phyloP scores from a whole-genome alignment of 2,797 vertebrate genomes.

The Anguilla megastoma region DNA sequence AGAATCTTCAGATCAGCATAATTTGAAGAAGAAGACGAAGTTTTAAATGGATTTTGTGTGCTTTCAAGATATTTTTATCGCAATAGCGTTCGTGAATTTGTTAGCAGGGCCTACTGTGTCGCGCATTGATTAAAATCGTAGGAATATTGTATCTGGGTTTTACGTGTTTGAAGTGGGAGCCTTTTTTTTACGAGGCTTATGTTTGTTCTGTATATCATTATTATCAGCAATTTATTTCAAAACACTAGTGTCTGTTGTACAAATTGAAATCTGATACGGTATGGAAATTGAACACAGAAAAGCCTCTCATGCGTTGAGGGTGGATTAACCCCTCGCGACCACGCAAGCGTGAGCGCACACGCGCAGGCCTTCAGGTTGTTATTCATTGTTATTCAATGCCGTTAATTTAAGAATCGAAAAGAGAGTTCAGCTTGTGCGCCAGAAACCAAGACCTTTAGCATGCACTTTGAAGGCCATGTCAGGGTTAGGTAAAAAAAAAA shows the following conservation, averaged over 20 bases:
- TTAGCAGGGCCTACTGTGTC: neutral
- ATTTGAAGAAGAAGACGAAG: neutral
- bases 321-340: neutral
- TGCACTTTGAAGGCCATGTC: neutral
- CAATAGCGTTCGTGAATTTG: neutral
- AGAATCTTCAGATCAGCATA: neutral
- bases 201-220: neutral
- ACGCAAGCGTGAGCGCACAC: neutral
- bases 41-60: neutral
- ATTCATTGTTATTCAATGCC: neutral
- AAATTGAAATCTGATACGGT: slow-evolving; percentile 7
- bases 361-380: neutral
- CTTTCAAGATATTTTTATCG: neutral
- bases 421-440: neutral
- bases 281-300: neutral
- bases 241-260: neutral
- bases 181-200: neutral
- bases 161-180: slow-evolving; percentile 9
- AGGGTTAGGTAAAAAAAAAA: neutral
- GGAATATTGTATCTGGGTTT: neutral
- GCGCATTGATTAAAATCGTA: neutral
- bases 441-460: neutral
- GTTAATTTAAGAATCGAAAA: neutral
- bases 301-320: neutral
- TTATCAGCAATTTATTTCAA: neutral